Conservation (phyloP, 1,140 invertebrate genomes). For the Catajapyx aquilonaris region DNA sequence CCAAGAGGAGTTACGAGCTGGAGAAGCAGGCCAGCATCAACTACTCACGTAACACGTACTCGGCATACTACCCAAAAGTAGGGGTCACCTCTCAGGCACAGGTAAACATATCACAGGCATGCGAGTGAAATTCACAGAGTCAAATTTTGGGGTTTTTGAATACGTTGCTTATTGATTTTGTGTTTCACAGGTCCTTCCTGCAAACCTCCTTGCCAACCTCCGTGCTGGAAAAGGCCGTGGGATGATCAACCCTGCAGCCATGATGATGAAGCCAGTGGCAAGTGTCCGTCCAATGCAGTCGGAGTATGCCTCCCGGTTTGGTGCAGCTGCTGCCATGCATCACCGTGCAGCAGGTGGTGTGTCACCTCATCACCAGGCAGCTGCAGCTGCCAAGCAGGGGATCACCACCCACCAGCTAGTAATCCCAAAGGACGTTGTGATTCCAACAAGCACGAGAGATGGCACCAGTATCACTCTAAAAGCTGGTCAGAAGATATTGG, state of each 20-base stretch:
- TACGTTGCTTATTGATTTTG: too few relatives aligned
- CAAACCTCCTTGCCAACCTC: not conserved
- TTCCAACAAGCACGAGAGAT: constrained; percentile 75
- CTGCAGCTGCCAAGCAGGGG: not conserved
- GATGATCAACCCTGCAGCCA: too few relatives aligned
- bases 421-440: constrained; percentile 47
- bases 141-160: too few relatives aligned
- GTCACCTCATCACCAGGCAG: constrained; percentile 7
- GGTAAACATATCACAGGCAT: too few relatives aligned
- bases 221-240: too few relatives aligned
- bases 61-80: constrained; percentile 22
- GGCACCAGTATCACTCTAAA: constrained; percentile 62
- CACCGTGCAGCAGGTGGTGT: constrained; percentile 8
- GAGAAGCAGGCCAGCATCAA: constrained; percentile 70
- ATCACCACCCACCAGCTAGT: not conserved
- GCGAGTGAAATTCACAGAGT: too few relatives aligned
- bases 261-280: constrained; percentile 25
- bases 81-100: not conserved
- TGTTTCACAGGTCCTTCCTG: too few relatives aligned
- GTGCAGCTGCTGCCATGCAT: too few relatives aligned
- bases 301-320: constrained; percentile 19
- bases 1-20: constrained; percentile 78
- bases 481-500: constrained; percentile 79
- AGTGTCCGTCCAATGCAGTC: constrained; percentile 32
- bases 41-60: constrained; percentile 25